Conservation (phyloP, 2,797 vertebrate genomes). For the Melanotaenia parkinsoni region DNA sequence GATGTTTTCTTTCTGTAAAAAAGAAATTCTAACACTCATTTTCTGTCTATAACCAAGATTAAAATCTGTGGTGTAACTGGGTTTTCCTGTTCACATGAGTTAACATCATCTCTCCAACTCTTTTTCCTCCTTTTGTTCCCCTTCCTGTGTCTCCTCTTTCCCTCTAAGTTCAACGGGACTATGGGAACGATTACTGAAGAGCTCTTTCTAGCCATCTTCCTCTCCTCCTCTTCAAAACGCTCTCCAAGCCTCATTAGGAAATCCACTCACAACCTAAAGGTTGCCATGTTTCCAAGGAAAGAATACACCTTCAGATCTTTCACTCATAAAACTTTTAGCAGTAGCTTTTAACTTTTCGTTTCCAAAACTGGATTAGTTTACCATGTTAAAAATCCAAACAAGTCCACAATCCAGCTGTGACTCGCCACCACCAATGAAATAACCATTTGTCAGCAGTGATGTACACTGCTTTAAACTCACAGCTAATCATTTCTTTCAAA, state of each 20-base stretch:
- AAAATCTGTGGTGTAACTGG: conserved; percentile 53
- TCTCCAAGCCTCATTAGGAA: background rate
- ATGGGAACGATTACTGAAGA: conserved; percentile 88
- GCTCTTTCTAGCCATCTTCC: conserved; percentile 64
- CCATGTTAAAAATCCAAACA: conserved; percentile 35
- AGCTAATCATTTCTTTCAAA: conserved; percentile 61
- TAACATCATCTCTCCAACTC: conserved; percentile 61
- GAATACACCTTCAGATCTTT: conserved; percentile 48
- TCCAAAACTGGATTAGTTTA: conserved; percentile 41
- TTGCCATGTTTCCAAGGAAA: conserved; percentile 47
- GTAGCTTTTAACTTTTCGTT: conserved; percentile 9
- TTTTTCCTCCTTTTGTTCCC: conserved; percentile 22
- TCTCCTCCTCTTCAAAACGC: conserved; percentile 34
- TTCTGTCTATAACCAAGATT: conserved; percentile 31
- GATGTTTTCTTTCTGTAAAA: conserved; percentile 29
- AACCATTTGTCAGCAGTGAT: conserved; percentile 50
- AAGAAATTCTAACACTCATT: conserved; percentile 18
- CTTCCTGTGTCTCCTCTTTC: conserved; percentile 56
- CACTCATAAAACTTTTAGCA: conserved; percentile 53
- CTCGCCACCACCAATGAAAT: conserved; percentile 30
- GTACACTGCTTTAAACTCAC: conserved; percentile 29
- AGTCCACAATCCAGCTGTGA: conserved; percentile 20
- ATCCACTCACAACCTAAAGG: conserved; percentile 42
- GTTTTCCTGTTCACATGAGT: conserved; percentile 52
- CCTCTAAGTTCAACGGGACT: conserved; percentile 84